phyloP scores from a whole-genome alignment of 2,888 invertebrate genomes.

The Oscheius myriophilus region DNA sequence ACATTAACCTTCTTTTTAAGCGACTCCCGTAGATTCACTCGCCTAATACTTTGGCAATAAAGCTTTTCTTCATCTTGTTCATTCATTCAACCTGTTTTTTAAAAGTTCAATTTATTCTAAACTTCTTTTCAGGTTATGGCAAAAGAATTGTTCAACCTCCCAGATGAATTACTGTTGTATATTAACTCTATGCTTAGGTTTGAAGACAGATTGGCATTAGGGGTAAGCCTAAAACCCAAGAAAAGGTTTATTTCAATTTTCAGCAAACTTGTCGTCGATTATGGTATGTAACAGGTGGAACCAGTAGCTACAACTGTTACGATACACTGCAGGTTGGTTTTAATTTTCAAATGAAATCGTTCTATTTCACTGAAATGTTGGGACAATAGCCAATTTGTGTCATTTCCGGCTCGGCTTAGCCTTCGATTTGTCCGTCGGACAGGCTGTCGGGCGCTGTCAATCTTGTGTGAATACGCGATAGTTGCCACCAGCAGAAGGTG shows the following conservation, averaged over 20 bases:
- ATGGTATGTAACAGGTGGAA: conserved; percentile 2
- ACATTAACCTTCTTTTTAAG: conserved; percentile 31
- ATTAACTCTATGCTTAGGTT: conserved; percentile 20
- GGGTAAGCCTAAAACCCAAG: not conserved
- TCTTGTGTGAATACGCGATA: too few species aligned
- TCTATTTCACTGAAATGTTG: too few species aligned
- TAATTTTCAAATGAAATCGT: not conserved
- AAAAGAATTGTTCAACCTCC: not conserved
- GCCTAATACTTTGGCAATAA: too few species aligned
- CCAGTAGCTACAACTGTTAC: not conserved
- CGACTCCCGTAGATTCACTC: conserved; percentile 25
- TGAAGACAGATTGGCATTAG: conserved; percentile 8
- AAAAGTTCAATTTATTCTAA: too few species aligned
- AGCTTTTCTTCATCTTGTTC: too few species aligned
- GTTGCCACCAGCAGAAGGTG: conserved; percentile 6
- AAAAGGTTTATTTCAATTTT: not conserved
- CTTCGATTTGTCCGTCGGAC: too few species aligned
- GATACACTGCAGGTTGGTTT: conserved; percentile 20
- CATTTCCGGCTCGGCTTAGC: too few species aligned
- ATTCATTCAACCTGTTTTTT: too few species aligned
- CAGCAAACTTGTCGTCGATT: conserved; percentile 24
- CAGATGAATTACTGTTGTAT: conserved; percentile 10
- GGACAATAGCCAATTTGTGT: too few species aligned
- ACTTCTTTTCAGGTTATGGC: not conserved
- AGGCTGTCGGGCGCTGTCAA: too few species aligned